Base-by-base conservation (phyloP, 1,140 invertebrate species). In the Lithobius niger region DNA sequence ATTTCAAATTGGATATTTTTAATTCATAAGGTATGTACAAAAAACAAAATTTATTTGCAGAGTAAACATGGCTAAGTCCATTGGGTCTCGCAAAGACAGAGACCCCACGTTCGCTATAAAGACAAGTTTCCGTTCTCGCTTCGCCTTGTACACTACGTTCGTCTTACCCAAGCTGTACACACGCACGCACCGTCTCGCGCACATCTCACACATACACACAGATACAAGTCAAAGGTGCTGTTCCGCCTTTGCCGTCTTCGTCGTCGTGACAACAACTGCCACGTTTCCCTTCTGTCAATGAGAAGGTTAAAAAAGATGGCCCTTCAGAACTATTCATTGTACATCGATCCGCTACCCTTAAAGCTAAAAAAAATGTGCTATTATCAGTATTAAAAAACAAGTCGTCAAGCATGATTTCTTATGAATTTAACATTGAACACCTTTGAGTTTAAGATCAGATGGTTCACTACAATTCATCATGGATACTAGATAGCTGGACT, bases 331-430 rank as follows among this genome's bases (percentile, higher is more conserved):
- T 10, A 36, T 6, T 47, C 22, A 47, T 47, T 15, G 10, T 15
- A 18, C 13, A 47, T 15, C 6, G 22, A 47, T 10, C 18, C 10
- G 18, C 31, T 13, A 40, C 10, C 18, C 31, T 40, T 10, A 47
- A 47, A 47, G 22, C 10, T 13, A 22, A 47, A 15, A 21, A 47
- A 47, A 47, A 47, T 47, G 44, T 47, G 44, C 44, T 47, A 47
- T 47, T 47, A 47, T 47, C 44, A 15, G 22, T 10, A 18, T 13
- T 15, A 18, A 18, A 47, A 47, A 13, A 47, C 15, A 47, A 47
- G 10, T 10, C 44, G 22, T 47, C 6, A 47, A 13, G 6, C 10
- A 15, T 18, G 6, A 15, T 18, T 18, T 47, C 15, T 18, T 47
- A 47, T 13, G 22, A 47, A 47, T 47, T 47, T 47, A 22, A 18